Conservation (phyloP, 1,140 invertebrate species). For the Leptinotarsa texana region DNA sequence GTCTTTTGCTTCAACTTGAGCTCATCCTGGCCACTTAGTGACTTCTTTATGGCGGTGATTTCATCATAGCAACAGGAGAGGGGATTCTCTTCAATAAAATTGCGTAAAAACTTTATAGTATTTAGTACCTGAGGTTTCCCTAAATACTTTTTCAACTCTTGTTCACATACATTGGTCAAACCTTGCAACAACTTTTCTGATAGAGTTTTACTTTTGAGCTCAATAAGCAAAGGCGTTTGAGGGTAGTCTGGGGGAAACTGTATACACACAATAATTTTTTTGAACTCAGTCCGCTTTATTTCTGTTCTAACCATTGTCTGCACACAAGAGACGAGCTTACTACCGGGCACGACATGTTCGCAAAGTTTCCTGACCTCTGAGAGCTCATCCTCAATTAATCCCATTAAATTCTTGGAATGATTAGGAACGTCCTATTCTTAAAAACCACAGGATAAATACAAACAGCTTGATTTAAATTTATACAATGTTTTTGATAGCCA, state of each 20-base stretch:
- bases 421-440: background rate
- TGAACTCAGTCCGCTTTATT: constrained; percentile 67
- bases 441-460: too few relatives aligned
- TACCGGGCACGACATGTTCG: constrained; percentile 64
- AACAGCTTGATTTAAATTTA: too few relatives aligned
- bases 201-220: constrained; percentile 74
- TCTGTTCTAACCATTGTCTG: constrained; percentile 67
- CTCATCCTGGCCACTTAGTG: constrained; percentile 60
- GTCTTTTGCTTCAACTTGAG: constrained; percentile 72
- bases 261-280: constrained; percentile 67
- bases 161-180: constrained; percentile 68
- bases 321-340: constrained; percentile 70
- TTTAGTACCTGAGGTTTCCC: constrained; percentile 64
- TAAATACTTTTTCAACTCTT: constrained; percentile 65
- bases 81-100: constrained; percentile 74
- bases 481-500: too few relatives aligned
- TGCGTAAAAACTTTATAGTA: constrained; percentile 66
- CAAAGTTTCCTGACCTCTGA: constrained; percentile 67
- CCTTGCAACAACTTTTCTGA: constrained; percentile 67
- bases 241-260: constrained; percentile 72
- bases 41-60: constrained; percentile 65
- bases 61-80: constrained; percentile 76
- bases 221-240: constrained; percentile 62
- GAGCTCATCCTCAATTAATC: constrained; percentile 68
- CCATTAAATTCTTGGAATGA: constrained; percentile 56